Conservation (phyloP, 1,140 invertebrate genomes). For the Lethocerus indicus region DNA sequence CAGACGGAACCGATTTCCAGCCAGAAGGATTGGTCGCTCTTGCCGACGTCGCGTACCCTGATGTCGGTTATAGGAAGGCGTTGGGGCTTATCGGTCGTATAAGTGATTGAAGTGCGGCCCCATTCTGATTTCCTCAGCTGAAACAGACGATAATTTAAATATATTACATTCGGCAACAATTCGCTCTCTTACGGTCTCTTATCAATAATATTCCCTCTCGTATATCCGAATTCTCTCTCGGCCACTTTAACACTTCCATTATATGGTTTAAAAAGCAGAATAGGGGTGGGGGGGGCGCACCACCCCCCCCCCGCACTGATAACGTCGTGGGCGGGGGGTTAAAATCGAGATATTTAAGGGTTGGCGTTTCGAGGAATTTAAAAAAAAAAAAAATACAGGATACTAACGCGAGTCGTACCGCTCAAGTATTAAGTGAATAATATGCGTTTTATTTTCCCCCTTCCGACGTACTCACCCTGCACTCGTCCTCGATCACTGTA, state of each 20-base stretch:
- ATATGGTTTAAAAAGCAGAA: not conserved
- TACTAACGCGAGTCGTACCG: not conserved
- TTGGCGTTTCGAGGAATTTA: not conserved
- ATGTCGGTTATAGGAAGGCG: constrained; percentile 67
- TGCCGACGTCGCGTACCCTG: constrained; percentile 56
- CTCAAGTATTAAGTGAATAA: not conserved
- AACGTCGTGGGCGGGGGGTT: too few species aligned
- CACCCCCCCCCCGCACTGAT: too few species aligned
- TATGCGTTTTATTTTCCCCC: not conserved
- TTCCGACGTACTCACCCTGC: constrained; percentile 41
- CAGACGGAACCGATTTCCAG: constrained; percentile 68
- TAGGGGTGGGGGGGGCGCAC: too few species aligned
- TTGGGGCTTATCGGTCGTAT: constrained; percentile 55
- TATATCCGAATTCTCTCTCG: not conserved
- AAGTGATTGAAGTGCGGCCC: constrained; percentile 52
- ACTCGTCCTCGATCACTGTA: constrained; percentile 55
- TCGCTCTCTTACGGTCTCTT: not conserved
- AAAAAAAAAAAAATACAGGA: not conserved
- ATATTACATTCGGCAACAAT: constrained; percentile 5
- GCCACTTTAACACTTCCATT: not conserved
- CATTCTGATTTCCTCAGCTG: constrained; percentile 46
- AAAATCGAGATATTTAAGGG: too few species aligned
- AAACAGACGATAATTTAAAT: constrained; percentile 18
- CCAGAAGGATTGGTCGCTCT: constrained; percentile 55
- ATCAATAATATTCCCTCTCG: not conserved